Evolutionary conservation across 2,888 invertebrate species (phyloP), one percentile per base, ranked within the genome.

Genomic region (Petrolisthes manimaculis): DNA sequence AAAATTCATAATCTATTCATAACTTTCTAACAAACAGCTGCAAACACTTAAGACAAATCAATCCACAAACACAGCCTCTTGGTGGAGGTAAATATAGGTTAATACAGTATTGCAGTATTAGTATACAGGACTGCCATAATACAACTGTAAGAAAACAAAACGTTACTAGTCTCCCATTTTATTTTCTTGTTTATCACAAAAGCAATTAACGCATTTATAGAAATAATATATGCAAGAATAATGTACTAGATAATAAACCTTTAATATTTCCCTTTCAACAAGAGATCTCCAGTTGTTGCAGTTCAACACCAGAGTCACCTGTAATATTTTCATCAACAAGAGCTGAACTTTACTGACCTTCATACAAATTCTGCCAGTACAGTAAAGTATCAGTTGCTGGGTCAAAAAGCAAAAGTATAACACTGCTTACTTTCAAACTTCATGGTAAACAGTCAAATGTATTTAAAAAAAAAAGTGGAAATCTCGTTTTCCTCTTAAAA

Each of bases 141-240:
- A 37, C 37, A 37, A 37, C 37, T 37, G 37, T 37, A 37, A 37
- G 37, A 37, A 37, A 37, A 37, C 12, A 3, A n/a, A n/a, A 21
- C 0, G 1, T 6, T 18, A 71, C 71, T 71, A 71, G 71, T 84
- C 84, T 84, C 87, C 87, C 83, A 84, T 88, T 88, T 88, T 84
- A 84, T 88, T 88, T 82, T 88, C 83, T 88, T 79, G 69, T 83
- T 78, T 88, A 88, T 88, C 87, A 88, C 87, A 88, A 88, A 88
- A 88, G 84, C 87, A 88, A 84, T 88, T 84, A 84, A 88, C 77
- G 78, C 87, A 88, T 88, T 88, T 75, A 88, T 88, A 83, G 71
- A 88, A 88, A 88, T 84, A 74, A 88, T 84, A 87, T 87, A 87
- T 88, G 87, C 84, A 88, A 88, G 87, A 86, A 85, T 85, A 87